Evolutionary conservation across 2,888 invertebrate genomes (phyloP).

Genomic region (Camponotus fellah): DNA sequence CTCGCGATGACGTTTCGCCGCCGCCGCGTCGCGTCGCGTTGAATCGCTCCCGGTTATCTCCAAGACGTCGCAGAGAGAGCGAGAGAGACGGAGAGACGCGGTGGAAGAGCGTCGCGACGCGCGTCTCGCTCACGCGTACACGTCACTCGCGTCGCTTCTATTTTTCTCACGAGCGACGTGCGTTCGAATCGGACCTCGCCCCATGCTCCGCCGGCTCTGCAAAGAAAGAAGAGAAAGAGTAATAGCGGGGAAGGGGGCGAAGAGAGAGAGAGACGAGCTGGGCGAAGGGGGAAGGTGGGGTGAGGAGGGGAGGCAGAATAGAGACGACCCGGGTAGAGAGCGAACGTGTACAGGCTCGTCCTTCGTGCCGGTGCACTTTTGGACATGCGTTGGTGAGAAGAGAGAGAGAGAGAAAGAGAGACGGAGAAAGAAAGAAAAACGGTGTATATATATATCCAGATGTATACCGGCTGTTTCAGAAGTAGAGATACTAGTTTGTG

Average conservation of each 20-base stretch:
- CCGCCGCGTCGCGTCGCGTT: constrained; percentile 9
- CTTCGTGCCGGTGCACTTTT: constrained; percentile 71
- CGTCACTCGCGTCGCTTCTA: constrained; percentile 24
- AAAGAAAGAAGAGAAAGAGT: constrained; percentile 23
- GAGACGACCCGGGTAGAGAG: constrained; percentile 55
- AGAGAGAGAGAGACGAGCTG: neutral
- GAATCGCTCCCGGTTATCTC: neutral
- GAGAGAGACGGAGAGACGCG: too few species aligned
- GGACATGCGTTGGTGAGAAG: constrained; percentile 57
- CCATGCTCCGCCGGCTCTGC: constrained; percentile 32
- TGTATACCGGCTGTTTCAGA: constrained; percentile 31
- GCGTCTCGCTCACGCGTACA: neutral
- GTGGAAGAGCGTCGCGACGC: constrained; percentile 11
- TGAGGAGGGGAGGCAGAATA: constrained; percentile 30
- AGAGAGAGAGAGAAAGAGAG: constrained; percentile 46
- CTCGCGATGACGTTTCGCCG: neutral
- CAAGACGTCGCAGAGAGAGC: neutral
- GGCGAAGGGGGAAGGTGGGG: too few species aligned
- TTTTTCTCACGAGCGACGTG: constrained; percentile 52
- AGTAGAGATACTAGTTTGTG: neutral
- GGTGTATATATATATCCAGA: constrained; percentile 36
- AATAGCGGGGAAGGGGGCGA: constrained; percentile 11
- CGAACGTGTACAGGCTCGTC: constrained; percentile 46
- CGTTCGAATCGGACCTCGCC: constrained; percentile 56
- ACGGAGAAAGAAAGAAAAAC: constrained; percentile 55